Evolutionary conservation across 1,140 invertebrate genomes (phyloP), one percentile per base, ranked within the genome.

Genomic region (Proales similis): DNA sequence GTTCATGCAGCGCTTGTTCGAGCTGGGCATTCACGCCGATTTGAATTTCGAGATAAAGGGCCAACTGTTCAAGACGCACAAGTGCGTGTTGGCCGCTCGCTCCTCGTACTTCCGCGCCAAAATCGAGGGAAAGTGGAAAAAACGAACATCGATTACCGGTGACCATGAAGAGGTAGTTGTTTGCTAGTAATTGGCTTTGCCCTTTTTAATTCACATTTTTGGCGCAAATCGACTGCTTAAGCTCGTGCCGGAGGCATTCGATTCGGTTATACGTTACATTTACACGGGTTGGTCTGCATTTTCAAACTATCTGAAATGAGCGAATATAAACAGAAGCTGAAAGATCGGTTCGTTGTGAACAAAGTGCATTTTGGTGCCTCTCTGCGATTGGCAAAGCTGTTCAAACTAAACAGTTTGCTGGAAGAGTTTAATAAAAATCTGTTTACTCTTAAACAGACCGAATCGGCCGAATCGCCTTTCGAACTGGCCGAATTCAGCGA

Each of bases 21-120:
- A 48, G 30, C 38, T 22, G 9, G 30, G 45, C 14, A 24, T 53
- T 17, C 30, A 60, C 33, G 30, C 33, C 5, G 51, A 60, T 29
- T 30, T 60, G 12, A 60, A 38, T 14, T 60, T 60, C 33, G 38
- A 42, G 20, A 39, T 60, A 11, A 39, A 60, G 20, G 51, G 46
- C 17, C 29, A 32, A 36, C 12, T 14, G 24, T 51, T 48, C 22
- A 66, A 68, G 3, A 72, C 72, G 9, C 79, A 81, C 66, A 66
- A 72, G 20, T 79, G 76, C 66, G 71, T 81, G 29, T 67, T 81
- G 22, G 66, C 70, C 26, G 74, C 73, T 9, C 67, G 79, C 12
- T 77, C 70, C 61, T 57, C 68, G 2, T 79, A 79, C 67, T 80
- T 81, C 65, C 38, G 36, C 6, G 14, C 7, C 4, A 43, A 36